Evolutionary conservation across 2,888 invertebrate genomes (phyloP).

Genomic region (Emmelina monodactyla): DNA sequence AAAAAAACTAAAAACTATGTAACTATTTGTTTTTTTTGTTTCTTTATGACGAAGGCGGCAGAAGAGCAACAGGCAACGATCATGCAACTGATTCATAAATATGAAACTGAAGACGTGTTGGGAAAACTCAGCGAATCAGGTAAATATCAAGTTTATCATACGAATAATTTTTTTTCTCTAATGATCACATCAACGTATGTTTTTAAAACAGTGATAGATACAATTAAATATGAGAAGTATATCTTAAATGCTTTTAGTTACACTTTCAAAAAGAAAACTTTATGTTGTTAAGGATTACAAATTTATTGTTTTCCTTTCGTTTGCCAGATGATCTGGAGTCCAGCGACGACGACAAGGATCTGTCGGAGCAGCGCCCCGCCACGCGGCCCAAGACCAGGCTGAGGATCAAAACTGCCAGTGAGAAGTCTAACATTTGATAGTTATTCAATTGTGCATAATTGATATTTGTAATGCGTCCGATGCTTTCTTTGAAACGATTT

Average conservation of each 20-base stretch:
- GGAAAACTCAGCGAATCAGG: conserved; percentile 59
- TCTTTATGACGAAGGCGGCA: conserved; percentile 60
- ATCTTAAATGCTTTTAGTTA: too few species aligned
- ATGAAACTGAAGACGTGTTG: conserved; percentile 59
- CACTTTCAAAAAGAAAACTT: too few species aligned
- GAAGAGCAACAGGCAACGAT: conserved; percentile 72
- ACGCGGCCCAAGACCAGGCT: conserved; percentile 57
- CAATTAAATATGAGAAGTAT: too few species aligned
- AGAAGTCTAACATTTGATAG: too few species aligned
- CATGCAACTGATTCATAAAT: conserved; percentile 63
- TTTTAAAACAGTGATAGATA: too few species aligned
- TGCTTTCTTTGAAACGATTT: too few species aligned
- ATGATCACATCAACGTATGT: too few species aligned
- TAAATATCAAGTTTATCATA: too few species aligned
- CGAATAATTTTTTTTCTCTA: too few species aligned
- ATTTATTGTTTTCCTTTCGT: conserved; percentile 1
- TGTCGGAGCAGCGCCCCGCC: conserved; percentile 40
- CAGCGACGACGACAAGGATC: conserved; percentile 38
- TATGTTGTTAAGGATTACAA: too few species aligned
- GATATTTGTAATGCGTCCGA: too few species aligned
- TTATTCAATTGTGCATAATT: too few species aligned
- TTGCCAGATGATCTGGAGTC: conserved; percentile 38
- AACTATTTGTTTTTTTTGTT: not conserved
- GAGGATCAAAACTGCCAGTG: conserved; percentile 68
- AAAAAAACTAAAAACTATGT: not conserved